Base-by-base conservation (phyloP, 2,888 invertebrate genomes). In the Lycaena phlaeas region DNA sequence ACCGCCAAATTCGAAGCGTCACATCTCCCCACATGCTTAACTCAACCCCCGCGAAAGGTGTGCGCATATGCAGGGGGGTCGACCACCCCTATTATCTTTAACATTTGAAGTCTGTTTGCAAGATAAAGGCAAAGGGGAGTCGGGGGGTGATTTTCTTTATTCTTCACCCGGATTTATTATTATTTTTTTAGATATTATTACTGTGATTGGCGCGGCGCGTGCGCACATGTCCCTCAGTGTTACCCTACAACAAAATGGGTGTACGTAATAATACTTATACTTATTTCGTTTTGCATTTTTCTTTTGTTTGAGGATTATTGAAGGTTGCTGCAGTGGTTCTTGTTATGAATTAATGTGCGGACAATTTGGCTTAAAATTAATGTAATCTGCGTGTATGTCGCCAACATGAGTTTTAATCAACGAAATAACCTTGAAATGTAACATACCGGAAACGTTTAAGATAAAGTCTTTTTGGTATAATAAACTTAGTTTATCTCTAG, bases 101-200 rank as follows among this genome's bases (percentile, higher is more conserved):
- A 68, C 77, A 79, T 76, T 73, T 64, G 68, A 82, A 81, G 79
- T 82, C 79, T 81, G 75, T 75, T 75, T 74, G 79, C 84, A 84
- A 84, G 84, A 84, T 82, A 84, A 84, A 84, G 82, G 79, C 74
- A 75, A 34, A 72, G 68, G 73, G 77, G 74, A 71, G 68, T 65
- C 62, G 63, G 77, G 79, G 81, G 81, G 75, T 78, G 78, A 77
- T 75, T 82, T 82, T 82, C 82, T 82, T 84, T 82, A 82, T 82
- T 81, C 82, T 74, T 84, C 82, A 75, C 73, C 77, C 75, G 79
- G 76, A 77, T 82, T 82, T 84, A 84, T 84, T 84, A 82, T 84
- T 82, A 82, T 82, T 84, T 81, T n/a, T 84, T 82, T 82, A 78
- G 79, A 76, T 82, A 84, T 82, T 82, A 84, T 84, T 84, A 82